Conservation (phyloP, 2,797 vertebrate genomes). For the Malacoctenus gilli region DNA sequence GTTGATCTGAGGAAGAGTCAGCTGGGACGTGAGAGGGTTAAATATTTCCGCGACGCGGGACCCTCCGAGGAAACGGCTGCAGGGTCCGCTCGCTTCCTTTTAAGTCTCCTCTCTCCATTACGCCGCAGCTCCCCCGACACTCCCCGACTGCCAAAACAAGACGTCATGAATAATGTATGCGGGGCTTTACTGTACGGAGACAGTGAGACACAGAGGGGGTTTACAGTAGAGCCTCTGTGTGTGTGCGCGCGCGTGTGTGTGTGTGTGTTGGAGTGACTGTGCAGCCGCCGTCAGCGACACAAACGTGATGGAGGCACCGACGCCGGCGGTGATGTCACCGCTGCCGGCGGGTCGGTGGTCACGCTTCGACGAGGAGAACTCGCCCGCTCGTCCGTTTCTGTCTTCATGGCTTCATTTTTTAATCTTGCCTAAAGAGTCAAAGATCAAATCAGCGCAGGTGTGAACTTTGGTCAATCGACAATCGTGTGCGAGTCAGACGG, state of each 20-base stretch:
- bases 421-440: conserved; percentile 7
- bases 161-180: conserved; percentile 69
- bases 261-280: conserved; percentile 6
- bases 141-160: conserved; percentile 63
- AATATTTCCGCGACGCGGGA: conserved; percentile 24
- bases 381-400: no score
- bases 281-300: conserved; percentile 3
- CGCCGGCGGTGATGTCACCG: conserved; percentile 14
- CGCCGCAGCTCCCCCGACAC: conserved; percentile 56
- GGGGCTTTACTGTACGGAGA: conserved; percentile 34
- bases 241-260: conserved; percentile 8
- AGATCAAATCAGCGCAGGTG: conserved; percentile 3
- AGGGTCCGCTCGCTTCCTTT: conserved; percentile 32
- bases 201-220: conserved; percentile 34
- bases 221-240: no score
- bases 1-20: conserved; percentile 22
- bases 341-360: conserved; percentile 20
- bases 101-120: conserved; percentile 51
- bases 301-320: conserved; percentile 6
- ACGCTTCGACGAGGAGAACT: no score
- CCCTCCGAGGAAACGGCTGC: conserved; percentile 19
- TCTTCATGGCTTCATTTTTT: no score
- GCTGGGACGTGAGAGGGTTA: conserved; percentile 2
- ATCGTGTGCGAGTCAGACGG: conserved; percentile 3
- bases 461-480: conserved; percentile 16